A percentile compares a stretch with the other conserved stretches of the same genome.
phyloP scores from a whole-genome alignment of 2,113 vertebrate genomes.

The Archilochus colubris region DNA sequence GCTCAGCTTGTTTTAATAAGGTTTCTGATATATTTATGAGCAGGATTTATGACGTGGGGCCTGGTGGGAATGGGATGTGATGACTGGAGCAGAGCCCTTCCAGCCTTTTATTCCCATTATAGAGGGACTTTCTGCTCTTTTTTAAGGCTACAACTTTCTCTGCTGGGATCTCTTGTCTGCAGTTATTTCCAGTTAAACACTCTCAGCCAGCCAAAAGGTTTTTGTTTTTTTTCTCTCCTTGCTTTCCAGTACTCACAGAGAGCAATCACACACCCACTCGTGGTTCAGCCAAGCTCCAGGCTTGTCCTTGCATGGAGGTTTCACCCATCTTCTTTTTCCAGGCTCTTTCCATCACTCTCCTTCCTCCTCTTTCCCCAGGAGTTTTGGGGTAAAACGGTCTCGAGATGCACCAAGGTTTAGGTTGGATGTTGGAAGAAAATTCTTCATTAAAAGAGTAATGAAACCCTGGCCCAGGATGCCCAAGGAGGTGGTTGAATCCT shows the following conservation, averaged over 20 bases:
- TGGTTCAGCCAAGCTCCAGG: not conserved
- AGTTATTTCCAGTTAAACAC: slow-evolving; percentile 30
- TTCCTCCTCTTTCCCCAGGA: not conserved
- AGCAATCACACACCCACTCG: not conserved
- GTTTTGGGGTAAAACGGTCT: not conserved
- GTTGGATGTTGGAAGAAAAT: no score
- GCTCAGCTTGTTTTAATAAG: slow-evolving; percentile 63
- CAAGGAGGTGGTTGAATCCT: no score
- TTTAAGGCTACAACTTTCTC: slow-evolving; percentile 18
- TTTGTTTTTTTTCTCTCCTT: not conserved
- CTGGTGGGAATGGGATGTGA: slow-evolving; percentile 52
- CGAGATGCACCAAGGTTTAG: no score
- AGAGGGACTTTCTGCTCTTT: slow-evolving; percentile 22
- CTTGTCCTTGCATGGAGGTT: not conserved
- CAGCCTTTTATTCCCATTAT: slow-evolving; percentile 22
- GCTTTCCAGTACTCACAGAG: not conserved
- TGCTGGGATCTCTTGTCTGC: slow-evolving; percentile 19
- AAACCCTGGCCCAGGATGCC: no score
- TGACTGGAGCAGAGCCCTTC: slow-evolving; percentile 47
- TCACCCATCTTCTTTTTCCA: not conserved
- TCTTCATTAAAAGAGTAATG: no score
- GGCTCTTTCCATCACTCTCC: not conserved
- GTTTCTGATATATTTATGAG: slow-evolving; percentile 57
- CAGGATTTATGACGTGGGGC: slow-evolving; percentile 58
- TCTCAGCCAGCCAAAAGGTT: not conserved